These are phyloP conservation scores for Lacerta agilis DNA, from an alignment of 2,797 vertebrate species.

Conservation along the genomic window DNA sequence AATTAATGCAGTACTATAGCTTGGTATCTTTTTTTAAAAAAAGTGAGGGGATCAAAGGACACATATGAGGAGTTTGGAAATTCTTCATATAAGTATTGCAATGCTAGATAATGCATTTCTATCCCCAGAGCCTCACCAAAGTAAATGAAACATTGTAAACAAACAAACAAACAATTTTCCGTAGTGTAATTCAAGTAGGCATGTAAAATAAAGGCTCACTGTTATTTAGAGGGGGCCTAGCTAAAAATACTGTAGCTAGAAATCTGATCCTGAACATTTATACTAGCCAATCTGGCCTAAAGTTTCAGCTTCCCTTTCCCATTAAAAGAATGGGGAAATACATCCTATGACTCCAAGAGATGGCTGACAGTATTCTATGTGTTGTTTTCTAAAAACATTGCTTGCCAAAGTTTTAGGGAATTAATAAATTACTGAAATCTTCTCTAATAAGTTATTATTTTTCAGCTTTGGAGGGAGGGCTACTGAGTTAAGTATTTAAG, in stretches of 20 bases:
- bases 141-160: neutral
- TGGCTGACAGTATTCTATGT: neutral
- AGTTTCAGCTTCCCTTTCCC: neutral
- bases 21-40: conserved; percentile 10
- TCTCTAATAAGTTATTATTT: too few relatives aligned
- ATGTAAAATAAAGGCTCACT: neutral
- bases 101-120: neutral
- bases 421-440: neutral
- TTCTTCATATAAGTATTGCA: neutral
- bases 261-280: neutral
- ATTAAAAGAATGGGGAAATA: neutral
- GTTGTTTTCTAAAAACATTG: neutral
- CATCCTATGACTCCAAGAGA: neutral
- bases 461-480: too few relatives aligned
- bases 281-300: neutral
- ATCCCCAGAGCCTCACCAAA: neutral
- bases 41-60: conserved; percentile 24
- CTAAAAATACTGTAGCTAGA: neutral
- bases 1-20: neutral
- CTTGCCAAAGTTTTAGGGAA: neutral
- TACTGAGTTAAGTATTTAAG: conserved; percentile 2
- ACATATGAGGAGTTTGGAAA: neutral
- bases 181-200: conserved; percentile 10
- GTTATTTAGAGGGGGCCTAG: neutral
- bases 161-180: neutral